Evolutionary conservation across 1,140 invertebrate species (phyloP).

Genomic region (Aricia agestis): DNA sequence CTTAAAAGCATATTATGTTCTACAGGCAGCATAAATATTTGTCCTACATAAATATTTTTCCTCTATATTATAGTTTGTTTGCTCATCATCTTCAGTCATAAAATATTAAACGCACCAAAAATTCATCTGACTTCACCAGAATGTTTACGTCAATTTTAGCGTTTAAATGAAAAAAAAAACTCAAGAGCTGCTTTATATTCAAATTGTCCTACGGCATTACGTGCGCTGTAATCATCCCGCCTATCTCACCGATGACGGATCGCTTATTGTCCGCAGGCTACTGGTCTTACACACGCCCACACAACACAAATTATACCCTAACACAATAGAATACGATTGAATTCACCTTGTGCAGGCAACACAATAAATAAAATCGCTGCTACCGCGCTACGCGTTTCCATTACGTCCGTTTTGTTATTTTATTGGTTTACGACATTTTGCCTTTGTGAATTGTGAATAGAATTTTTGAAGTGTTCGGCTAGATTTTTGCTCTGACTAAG

Average conservation of each 20-base stretch:
- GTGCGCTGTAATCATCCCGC: slow-evolving; percentile 55
- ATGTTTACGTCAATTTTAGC: no score
- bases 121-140: no score
- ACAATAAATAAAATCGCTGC: not conserved
- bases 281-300: slow-evolving; percentile 49
- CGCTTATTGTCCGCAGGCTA: slow-evolving; percentile 65
- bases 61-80: no score
- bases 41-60: no score
- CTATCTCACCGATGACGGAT: slow-evolving; percentile 66
- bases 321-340: slow-evolving; percentile 16
- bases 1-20: no score
- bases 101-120: no score
- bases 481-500: no score
- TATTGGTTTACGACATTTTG: not conserved
- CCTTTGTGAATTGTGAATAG: no score
- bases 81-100: no score
- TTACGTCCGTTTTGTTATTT: not conserved
- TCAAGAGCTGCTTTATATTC: slow-evolving; percentile 38
- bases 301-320: slow-evolving; percentile 31
- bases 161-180: slow-evolving; percentile 18
- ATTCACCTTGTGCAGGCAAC: not conserved
- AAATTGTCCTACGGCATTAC: slow-evolving; percentile 57
- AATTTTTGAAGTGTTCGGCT: no score
- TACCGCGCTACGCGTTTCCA: not conserved
- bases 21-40: no score